Evolutionary conservation across 2,888 invertebrate species (phyloP), one percentile per base, ranked within the genome.

Genomic region (Stegana nigrithorax): DNA sequence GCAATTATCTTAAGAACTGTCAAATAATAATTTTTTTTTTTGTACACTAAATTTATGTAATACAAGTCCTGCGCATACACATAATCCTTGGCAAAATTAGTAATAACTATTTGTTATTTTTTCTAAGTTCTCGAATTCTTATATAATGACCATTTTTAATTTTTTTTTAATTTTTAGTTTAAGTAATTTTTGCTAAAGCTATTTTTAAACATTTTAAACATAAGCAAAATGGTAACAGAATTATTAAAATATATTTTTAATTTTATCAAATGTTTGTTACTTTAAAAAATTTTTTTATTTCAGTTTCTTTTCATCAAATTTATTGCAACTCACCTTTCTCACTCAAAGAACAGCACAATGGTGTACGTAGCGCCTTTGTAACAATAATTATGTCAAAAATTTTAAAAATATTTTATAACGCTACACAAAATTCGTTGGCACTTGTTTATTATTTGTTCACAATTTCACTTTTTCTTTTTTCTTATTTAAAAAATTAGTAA

Each of bases 321-420:
- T 19, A 1, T 66, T 23, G 36, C 8, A 68, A 80, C 78, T 78
- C 78, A 78, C 78, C 78, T 78, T 75, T 69, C 57, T 73, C 70
- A 73, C 74, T 68, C 67, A 73, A 70, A 68, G 64, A 72, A 73
- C 72, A 66, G 57, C 68, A 64, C 70, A 45, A 27, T 23, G 10
- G 21, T 57, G n/a, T 23, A 21, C n/a, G n/a, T n/a, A n/a, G n/a
- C n/a, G n/a, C 25, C 36, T 42, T 47, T 29, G 14, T 23, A n/a
- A 19, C 59, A 27, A 14, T 21, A 55, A 55, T 32, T 55, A 12
- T 23, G 21, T 23, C 39, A 29, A 12, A 29, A 39, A 60, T 60
- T 17, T 17, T 51, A 32, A n/a, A 50, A 14, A 14, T 51, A 10
- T 58, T 39, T 23, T 29, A 42, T 44, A 21, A 23, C 7, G 7